Evolutionary conservation across 1,140 invertebrate genomes (phyloP), one percentile per base, ranked within the genome.

Genomic region (Hermetia illucens): DNA sequence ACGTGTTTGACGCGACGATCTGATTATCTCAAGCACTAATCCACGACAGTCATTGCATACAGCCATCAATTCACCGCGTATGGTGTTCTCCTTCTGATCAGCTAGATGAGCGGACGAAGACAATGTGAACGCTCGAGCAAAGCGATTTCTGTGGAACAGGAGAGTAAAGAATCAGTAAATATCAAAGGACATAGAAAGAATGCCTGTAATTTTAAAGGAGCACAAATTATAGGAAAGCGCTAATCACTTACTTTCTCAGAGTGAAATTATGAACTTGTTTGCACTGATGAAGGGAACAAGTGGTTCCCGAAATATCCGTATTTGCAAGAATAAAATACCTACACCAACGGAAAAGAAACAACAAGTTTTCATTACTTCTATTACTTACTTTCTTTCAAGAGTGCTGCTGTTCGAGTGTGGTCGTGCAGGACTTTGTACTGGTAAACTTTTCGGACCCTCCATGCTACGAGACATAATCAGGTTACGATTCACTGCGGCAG

Each of bases 31-130:
- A 43, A 88, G 71, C 21, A 94, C 82, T 81, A 95, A 86, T 6
- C 82, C 79, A 55, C 90, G 89, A 64, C 91, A 96, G 65, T 94
- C 90, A 52, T 87, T 78, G 58, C 90, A 96, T 15, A 94, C 87
- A 21, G 80, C 75, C 74, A 90, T 86, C 48, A 83, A 72, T 24
- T 85, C 74, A 32, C 84, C 84, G 44, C 78, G 74, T 40, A 81
- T 56, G 36, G 74, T 69, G 51, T 83, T 74, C 38, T 68, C 66
- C 29, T 55, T 53, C 19, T 61, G 55, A 25, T 49, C 43, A 33
- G 49, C 45, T n/a, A 51, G 45, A 31, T 55, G 36, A 5, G 68
- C 63, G 39, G 66, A 64, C 36, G 55, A 51, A 48, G 67, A 59
- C 40, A 64, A 45, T 49, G 62, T 51, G 50, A 58, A 53, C 49